phyloP scores from a whole-genome alignment of 2,113 vertebrate species.

The Melozone crissalis region DNA sequence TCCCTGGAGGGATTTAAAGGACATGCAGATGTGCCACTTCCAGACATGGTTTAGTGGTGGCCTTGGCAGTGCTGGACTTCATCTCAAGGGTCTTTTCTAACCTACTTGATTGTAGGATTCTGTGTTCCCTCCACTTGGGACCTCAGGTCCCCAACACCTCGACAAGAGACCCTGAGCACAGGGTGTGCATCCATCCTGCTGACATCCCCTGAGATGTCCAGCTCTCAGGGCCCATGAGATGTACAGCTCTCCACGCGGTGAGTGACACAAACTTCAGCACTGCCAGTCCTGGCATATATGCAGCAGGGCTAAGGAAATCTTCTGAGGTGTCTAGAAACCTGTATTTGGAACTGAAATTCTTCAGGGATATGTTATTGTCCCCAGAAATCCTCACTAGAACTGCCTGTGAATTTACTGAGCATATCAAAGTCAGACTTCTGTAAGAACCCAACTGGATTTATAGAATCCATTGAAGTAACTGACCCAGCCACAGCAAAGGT shows the following conservation, averaged over 20 bases:
- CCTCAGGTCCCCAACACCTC: background rate
- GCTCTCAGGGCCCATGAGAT: background rate
- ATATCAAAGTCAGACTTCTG: background rate
- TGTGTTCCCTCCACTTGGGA: background rate
- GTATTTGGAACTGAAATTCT: background rate
- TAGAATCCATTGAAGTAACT: background rate
- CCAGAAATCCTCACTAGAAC: background rate
- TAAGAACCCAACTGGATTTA: background rate
- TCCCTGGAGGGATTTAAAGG: background rate
- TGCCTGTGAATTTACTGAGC: background rate
- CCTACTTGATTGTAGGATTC: background rate
- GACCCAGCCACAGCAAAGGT: background rate
- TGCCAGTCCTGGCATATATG: background rate
- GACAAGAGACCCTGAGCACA: background rate
- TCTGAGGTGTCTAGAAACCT: background rate
- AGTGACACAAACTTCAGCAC: background rate
- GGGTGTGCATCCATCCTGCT: background rate
- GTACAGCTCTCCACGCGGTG: background rate
- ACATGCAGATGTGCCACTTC: too few relatives aligned
- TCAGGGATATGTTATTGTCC: rapidly evolving
- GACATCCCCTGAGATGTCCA: background rate
- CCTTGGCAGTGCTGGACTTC: background rate
- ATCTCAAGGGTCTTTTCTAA: background rate
- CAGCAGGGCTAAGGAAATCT: background rate
- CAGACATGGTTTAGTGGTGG: background rate